These are phyloP conservation scores for Unio pictorum DNA, from an alignment of 2,888 invertebrate genomes.

Conservation along the genomic window DNA sequence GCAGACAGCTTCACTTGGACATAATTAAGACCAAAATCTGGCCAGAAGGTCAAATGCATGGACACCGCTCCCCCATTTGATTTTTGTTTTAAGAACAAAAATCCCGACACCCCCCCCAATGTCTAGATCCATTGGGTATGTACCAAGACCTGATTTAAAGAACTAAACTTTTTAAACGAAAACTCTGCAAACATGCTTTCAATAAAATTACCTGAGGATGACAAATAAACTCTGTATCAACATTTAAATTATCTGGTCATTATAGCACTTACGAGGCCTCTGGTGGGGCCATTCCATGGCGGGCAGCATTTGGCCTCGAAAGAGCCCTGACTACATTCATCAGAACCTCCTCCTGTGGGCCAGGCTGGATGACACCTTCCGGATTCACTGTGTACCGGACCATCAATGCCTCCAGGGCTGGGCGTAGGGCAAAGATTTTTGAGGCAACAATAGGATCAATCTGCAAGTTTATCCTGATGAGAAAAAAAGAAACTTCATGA, in stretches of 20 bases:
- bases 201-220: conserved; percentile 8
- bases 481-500: too few relatives aligned
- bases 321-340: conserved; percentile 82
- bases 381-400: conserved; percentile 86
- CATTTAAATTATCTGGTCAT: background rate
- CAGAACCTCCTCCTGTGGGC: conserved; percentile 77
- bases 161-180: background rate
- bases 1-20: too few relatives aligned
- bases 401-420: conserved; percentile 89
- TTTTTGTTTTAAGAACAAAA: too few relatives aligned
- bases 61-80: too few relatives aligned
- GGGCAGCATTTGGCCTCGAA: conserved; percentile 82
- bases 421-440: conserved; percentile 87
- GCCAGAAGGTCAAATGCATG: too few relatives aligned
- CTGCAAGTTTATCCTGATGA: conserved; percentile 82
- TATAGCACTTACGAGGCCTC: conserved; percentile 17
- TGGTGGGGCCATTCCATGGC: conserved; percentile 47
- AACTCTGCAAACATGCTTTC: background rate
- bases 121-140: too few relatives aligned
- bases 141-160: too few relatives aligned
- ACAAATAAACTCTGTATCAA: background rate
- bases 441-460: conserved; percentile 87
- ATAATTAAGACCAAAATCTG: too few relatives aligned
- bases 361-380: conserved; percentile 81
- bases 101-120: too few relatives aligned